Evolutionary conservation across 2,888 invertebrate species (phyloP), one percentile per base, ranked within the genome.

Genomic region (Euspilapteryx auroguttella): DNA sequence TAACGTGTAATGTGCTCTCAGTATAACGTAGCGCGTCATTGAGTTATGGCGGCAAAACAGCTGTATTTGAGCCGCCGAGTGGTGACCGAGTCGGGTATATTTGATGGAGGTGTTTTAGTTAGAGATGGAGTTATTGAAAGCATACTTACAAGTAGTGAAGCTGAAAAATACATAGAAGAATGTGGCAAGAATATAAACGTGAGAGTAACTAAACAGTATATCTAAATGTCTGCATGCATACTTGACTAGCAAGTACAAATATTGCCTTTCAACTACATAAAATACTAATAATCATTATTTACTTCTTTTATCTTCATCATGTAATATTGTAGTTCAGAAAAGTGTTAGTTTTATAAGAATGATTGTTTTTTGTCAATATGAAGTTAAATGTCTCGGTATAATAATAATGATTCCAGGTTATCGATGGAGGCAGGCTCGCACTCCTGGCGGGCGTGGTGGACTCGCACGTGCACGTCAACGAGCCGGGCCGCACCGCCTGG

Each of bases 401-500:
- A n/a, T n/a, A n/a, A n/a, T n/a, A n/a, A n/a, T n/a, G n/a, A n/a
- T 45, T 45, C 6, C 32, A 61, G 61, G 48, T 62, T 21, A 37
- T 55, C 5, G 58, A 61, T 29, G 61, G 57, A 1, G 55, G 52
- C 0, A 41, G 50, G 3, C 27, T 45, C 28, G 59, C 53, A 2
- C 39, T 86, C 14, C 79, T 86, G 80, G 78, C 86, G 0, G 86
- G 86, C 1, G 61, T 86, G 3, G 81, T 86, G 14, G 86, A 86
- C 51, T 78, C 83, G 0, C 85, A 86, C 45, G 86, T 86, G 6
- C 85, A 86, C 38, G 79, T 86, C 1, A 86, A 85, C 40, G 85
- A 86, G 45, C 86, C 86, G 3, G 86, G 86, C 1, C 73, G 85
- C 29, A 81, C 80, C 4, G 79, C 83, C 14, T 85, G 85, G 85